Evolutionary conservation across 1,140 invertebrate genomes (phyloP), one percentile per base, ranked within the genome.

Genomic region (Bombus polaris): DNA sequence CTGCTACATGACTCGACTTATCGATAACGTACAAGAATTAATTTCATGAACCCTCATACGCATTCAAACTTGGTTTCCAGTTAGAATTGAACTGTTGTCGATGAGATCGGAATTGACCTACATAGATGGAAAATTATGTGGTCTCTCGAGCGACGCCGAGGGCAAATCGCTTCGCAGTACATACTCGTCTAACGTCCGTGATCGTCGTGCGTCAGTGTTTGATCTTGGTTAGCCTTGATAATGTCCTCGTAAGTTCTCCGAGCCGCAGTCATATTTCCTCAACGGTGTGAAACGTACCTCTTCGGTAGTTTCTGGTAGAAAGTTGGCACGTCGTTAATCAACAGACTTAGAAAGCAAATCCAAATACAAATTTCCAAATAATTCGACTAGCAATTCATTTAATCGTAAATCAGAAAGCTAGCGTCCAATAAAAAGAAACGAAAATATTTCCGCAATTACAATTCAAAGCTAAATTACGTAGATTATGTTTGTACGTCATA

Each of bases 161-260:
- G 35, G 66, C 70, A 42, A 66, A 59, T 42, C 39, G 76, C 42
- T 42, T 65, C 4, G 32, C 70, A 44, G 62, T 81, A 62, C 70
- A 28, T 72, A 59, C 44, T 72, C 80, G 68, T 35, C 80, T 44
- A 42, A 73, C 68, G 22, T 72, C 28, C n/a, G 22, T 28, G 70
- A 73, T 73, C 70, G 79, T 25, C 47, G 53, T 59, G 53, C 80
- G 47, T 72, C 68, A 32, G 32, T 77, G 75, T 87, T 88, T 88
- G 87, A 88, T 87, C 75, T 87, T 74, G 81, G 57, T 73, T 83
- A 59, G 66, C 76, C 79, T 68, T 76, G 80, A 87, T 87, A 80
- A 79, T 65, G 57, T 28, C 53, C 70, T 81, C 80, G 80, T 81
- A 81, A 81, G 15, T 81, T 53, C 57, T 73, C 70, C 35, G 32